phyloP scores from a whole-genome alignment of 2,888 invertebrate species.

The Vannuccia rotundouncinata region DNA sequence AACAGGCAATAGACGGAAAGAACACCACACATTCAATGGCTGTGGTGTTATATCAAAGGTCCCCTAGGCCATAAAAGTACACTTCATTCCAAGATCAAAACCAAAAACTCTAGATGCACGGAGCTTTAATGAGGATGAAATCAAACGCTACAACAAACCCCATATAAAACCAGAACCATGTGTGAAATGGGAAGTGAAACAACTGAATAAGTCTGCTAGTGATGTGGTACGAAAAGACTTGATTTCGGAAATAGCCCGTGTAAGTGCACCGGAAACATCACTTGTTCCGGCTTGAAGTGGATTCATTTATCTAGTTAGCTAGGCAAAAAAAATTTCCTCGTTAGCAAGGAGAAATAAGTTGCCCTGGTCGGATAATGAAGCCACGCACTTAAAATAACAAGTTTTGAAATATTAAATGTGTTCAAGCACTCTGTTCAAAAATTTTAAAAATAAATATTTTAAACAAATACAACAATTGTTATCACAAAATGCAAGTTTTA shows the following conservation, averaged over 20 bases:
- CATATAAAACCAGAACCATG: neutral
- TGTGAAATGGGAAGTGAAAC: neutral
- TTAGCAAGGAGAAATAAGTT: too few species aligned
- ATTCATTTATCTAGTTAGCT: too few species aligned
- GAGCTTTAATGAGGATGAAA: neutral
- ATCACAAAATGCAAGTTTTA: too few species aligned
- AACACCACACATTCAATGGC: neutral
- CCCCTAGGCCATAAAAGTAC: neutral
- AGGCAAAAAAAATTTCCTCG: too few species aligned
- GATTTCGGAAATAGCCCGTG: neutral
- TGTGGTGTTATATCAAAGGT: neutral
- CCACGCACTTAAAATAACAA: too few species aligned
- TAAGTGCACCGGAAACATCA: neutral
- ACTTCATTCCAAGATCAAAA: neutral
- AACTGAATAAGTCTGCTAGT: neutral
- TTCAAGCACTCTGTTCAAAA: too few species aligned
- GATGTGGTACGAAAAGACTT: neutral
- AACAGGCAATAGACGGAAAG: neutral
- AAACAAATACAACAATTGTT: too few species aligned
- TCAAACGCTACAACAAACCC: neutral
- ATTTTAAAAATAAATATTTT: too few species aligned
- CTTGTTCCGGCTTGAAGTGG: neutral
- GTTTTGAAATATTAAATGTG: too few species aligned
- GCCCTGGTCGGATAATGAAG: too few species aligned
- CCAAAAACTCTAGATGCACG: neutral